Base-by-base conservation (phyloP, 2,888 invertebrate species). In the Scaptomyza parva region DNA sequence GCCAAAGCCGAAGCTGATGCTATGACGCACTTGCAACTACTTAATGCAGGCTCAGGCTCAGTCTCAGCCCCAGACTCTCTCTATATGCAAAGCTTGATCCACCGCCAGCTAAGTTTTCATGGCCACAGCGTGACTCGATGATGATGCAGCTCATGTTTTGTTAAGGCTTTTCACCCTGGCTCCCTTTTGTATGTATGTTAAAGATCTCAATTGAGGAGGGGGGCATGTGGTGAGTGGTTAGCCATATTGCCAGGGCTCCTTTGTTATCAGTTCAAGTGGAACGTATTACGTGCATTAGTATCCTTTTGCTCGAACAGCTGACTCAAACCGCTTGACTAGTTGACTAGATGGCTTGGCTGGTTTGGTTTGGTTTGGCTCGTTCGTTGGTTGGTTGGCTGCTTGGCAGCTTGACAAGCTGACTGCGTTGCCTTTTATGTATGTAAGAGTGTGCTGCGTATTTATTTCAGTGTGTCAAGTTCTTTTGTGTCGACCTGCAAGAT, bases 281-380 rank as follows among this genome's bases (percentile, higher is more conserved):
- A 86, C 84, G 80, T 86, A 86, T 86, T 88, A 88, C 80, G 88
- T 85, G 84, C 88, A 88, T 85, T 88, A 85, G 84, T 78, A 80
- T 79, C 70, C 86, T 86, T 77, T 74, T 74, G 72, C 68, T 57
- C 57, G 28, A 47, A 47, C 50, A 58, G 43, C 37, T 37, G 37
- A 8, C 11, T 14, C 69, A 44, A 33, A 17, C 30, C 61, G 35
- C 12, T 39, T 50, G 20, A 14, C 43, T 50, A 30, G 18, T 18
- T 51, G 44, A 3, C 37, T 44, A 20, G 28, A 22, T 58, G 37
- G 35, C 48, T 69, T n/a, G n/a, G n/a, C n/a, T n/a, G n/a, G n/a
- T n/a, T n/a, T n/a, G n/a, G n/a, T n/a, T n/a, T n/a, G n/a, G n/a
- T n/a, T n/a, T n/a, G n/a, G n/a, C n/a, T n/a, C n/a, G n/a, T n/a